Base-by-base conservation (phyloP, 2,797 vertebrate genomes). In the Varecia variegata region DNA sequence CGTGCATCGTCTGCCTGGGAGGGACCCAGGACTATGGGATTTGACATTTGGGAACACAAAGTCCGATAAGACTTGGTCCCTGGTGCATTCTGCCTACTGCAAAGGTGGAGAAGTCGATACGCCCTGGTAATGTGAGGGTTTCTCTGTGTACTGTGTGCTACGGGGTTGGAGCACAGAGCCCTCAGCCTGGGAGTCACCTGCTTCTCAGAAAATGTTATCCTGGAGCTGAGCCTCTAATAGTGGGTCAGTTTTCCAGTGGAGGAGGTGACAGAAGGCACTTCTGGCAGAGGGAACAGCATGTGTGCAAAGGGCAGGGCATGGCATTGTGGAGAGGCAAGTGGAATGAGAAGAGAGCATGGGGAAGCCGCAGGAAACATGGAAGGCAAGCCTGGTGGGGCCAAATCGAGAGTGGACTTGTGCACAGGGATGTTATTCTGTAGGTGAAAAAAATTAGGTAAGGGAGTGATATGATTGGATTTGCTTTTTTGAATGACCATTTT, bases 281-380 rank as follows among this genome's bases (percentile, higher is more conserved):
- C 17, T 1, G 32, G 70, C 30, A 83, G 20, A 85, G 32, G 67
- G 45, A 83, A 74, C 17, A 60, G 21, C 38, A 2, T 25, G 18
- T 25, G 43, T 14, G 1, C 38, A 3, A 18, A 94, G 76, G 91
- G 76, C 67, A 65, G 67, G 93, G 71, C 40, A 3, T 11, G 20
- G 62, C 11, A 0, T 38, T 23, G 12, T 5, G 2, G 9, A 71
- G 50, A 52, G 74, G 35, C 58, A 25, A 58, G 40, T 40, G 38
- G 60, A n/a, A 50, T 1, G 20, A 20, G 0, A n/a, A 13, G 47
- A 52, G 45, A 11, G 54, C 0, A 3, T 35, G 17, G 15, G 60
- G 43, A 50, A 84, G 32, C 38, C 2, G 1, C 5, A 7, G 81
- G 79, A 52, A 95, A 79, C 7, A 8, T 2, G 12, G 47, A 8